Conservation (phyloP, 2,797 vertebrate genomes). For the Crocodylus rhombifer region DNA sequence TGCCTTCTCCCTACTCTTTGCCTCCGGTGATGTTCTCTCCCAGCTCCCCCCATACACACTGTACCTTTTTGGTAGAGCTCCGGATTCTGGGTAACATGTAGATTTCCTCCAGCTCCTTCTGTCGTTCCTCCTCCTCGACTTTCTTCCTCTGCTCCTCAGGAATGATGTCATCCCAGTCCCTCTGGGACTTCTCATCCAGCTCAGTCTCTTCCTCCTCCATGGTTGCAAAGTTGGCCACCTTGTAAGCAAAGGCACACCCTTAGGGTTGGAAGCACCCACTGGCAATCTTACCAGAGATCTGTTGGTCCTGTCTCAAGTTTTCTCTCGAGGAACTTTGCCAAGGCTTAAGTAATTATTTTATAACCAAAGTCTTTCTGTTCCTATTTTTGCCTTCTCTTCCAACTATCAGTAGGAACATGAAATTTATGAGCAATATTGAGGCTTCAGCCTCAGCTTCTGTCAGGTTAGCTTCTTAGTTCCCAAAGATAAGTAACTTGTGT, state of each 20-base stretch:
- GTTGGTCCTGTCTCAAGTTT: conserved; percentile 46
- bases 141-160: conserved; percentile 94
- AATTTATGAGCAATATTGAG: conserved; percentile 42
- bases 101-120: conserved; percentile 97
- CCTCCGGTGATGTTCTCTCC: not conserved
- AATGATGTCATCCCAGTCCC: conserved; percentile 97
- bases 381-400: conserved; percentile 26
- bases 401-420: conserved; percentile 50
- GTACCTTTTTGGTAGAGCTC: conserved; percentile 96
- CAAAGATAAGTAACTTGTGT: conserved; percentile 45
- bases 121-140: conserved; percentile 95
- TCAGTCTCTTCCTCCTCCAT: conserved; percentile 93
- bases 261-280: conserved; percentile 6
- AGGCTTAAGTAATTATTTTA: conserved; percentile 36
- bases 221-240: conserved; percentile 98
- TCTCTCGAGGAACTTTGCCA: conserved; percentile 53
- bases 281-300: conserved; percentile 32
- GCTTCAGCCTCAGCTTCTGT: not conserved
- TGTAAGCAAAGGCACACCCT: conserved; percentile 39
- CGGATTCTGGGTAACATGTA: conserved; percentile 97
- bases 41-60: not conserved
- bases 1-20: not conserved
- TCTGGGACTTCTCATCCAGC: conserved; percentile 84
- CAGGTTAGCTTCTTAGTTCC: conserved; percentile 23
- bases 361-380: conserved; percentile 52